These are phyloP conservation scores for Drosophila subquinaria DNA, from an alignment of 2,888 invertebrate species.

Conservation along the genomic window DNA sequence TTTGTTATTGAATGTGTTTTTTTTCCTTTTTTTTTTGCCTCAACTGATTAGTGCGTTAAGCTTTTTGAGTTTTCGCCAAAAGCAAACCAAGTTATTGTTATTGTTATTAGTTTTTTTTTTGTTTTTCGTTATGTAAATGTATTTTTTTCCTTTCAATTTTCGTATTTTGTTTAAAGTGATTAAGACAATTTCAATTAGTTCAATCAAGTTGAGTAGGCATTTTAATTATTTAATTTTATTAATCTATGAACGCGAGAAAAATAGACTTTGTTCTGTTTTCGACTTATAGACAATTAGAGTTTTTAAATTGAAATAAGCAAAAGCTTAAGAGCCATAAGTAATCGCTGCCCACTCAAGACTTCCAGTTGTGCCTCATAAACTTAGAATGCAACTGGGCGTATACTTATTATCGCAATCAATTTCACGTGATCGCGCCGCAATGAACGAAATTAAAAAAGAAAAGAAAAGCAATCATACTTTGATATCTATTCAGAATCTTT, in stretches of 20 bases:
- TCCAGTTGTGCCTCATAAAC: slow-evolving; percentile 17
- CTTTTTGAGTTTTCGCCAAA: slow-evolving; percentile 60
- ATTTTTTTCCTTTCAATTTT: slow-evolving; percentile 33
- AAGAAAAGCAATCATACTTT: background rate
- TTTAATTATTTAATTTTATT: slow-evolving; percentile 7
- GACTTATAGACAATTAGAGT: slow-evolving; percentile 7
- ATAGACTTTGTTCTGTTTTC: background rate
- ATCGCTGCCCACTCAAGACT: slow-evolving; percentile 17
- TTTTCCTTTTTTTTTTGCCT: slow-evolving; percentile 9
- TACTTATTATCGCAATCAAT: slow-evolving; percentile 66
- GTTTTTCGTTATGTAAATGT: slow-evolving; percentile 59
- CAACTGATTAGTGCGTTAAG: slow-evolving; percentile 65
- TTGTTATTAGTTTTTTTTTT: slow-evolving; percentile 48
- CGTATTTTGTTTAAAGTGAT: slow-evolving; percentile 3
- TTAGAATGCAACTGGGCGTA: slow-evolving; percentile 59
- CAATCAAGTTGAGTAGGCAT: background rate
- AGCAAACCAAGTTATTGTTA: slow-evolving; percentile 41
- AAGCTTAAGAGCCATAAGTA: slow-evolving; percentile 7
- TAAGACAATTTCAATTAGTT: slow-evolving; percentile 28
- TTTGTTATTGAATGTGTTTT: slow-evolving; percentile 67
- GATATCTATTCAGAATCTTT: slow-evolving; percentile 9
- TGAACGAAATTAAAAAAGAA: background rate
- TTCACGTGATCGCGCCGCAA: slow-evolving; percentile 60
- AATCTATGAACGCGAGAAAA: background rate
- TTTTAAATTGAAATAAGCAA: background rate